A percentile compares a stretch with the other conserved stretches of the same genome.
phyloP scores from a whole-genome alignment of 2,888 invertebrate species.

The Pyrocoelia pectoralis region DNA sequence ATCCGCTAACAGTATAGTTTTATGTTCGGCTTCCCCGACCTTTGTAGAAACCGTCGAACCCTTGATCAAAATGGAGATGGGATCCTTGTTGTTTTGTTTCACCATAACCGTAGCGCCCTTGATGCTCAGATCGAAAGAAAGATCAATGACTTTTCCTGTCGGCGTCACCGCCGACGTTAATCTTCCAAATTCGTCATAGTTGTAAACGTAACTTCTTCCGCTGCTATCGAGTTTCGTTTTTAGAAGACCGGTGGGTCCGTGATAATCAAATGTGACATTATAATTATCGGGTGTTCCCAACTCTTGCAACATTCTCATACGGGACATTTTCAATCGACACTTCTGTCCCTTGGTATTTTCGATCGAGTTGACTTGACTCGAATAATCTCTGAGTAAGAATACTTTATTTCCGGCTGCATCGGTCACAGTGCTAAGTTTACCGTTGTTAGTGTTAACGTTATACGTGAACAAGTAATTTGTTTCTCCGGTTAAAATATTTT shows the following conservation, averaged over 20 bases:
- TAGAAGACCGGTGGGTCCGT: conserved; percentile 87
- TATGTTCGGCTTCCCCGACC: conserved; percentile 82
- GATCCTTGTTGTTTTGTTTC: conserved; percentile 82
- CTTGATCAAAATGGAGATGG: conserved; percentile 86
- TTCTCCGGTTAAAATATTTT: conserved; percentile 94
- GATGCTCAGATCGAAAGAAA: conserved; percentile 88
- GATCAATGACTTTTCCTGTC: conserved; percentile 90
- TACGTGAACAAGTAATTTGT: conserved; percentile 94
- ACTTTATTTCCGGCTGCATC: conserved; percentile 93
- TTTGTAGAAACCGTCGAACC: conserved; percentile 85
- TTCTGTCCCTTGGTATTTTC: conserved; percentile 94
- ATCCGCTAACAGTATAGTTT: conserved; percentile 81
- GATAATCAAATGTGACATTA: conserved; percentile 93
- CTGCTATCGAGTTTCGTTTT: conserved; percentile 90
- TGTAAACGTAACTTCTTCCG: conserved; percentile 90
- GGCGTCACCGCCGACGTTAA: conserved; percentile 92
- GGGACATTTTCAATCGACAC: conserved; percentile 88
- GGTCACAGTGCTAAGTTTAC: conserved; percentile 91
- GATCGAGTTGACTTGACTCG: conserved; percentile 90
- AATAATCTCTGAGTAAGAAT: conserved; percentile 82
- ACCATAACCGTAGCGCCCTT: conserved; percentile 90
- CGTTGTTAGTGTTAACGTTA: conserved; percentile 95
- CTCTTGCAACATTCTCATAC: conserved; percentile 91
- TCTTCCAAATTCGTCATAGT: conserved; percentile 94
- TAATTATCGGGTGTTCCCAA: conserved; percentile 92